A percentile compares a stretch with the other conserved stretches of the same genome.
These are phyloP conservation scores for Keiferia lycopersicella DNA, from an alignment of 2,888 invertebrate species.

Conservation along the genomic window DNA sequence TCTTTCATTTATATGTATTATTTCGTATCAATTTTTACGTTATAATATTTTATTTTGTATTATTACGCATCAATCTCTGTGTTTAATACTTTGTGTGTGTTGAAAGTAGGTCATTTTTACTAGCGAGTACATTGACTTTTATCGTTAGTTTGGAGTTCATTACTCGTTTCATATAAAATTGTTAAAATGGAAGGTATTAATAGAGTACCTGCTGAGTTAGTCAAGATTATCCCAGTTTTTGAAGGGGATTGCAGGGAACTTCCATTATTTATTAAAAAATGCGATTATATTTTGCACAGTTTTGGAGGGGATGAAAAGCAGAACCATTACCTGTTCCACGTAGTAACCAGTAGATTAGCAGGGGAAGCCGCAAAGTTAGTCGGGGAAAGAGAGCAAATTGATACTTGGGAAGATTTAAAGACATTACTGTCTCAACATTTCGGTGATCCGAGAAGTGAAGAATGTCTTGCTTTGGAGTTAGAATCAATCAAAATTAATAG, in stretches of 20 bases:
- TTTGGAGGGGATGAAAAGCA: no score
- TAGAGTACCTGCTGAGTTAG: no score
- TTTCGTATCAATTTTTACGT: no score
- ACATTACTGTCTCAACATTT: constrained; percentile 28
- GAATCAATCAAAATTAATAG: constrained; percentile 28
- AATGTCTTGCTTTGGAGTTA: constrained; percentile 31
- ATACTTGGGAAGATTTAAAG: constrained; percentile 29
- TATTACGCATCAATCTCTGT: neutral
- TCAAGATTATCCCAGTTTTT: no score
- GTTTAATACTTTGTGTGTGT: constrained; percentile 12
- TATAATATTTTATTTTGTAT: neutral
- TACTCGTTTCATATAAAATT: no score
- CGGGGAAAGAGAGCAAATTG: constrained; percentile 30
- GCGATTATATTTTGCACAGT: no score
- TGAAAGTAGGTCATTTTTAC: constrained; percentile 25
- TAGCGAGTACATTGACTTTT: no score
- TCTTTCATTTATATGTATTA: no score
- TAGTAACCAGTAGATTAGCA: constrained; percentile 31
- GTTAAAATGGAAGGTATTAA: no score
- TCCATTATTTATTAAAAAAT: no score
- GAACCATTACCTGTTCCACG: constrained; percentile 30
- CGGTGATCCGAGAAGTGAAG: constrained; percentile 32
- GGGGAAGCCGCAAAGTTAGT: constrained; percentile 31
- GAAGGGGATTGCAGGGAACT: no score
- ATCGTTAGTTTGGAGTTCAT: no score